Evolutionary conservation across 2,113 vertebrate genomes (phyloP).

Genomic region (Eubucco bourcierii): DNA sequence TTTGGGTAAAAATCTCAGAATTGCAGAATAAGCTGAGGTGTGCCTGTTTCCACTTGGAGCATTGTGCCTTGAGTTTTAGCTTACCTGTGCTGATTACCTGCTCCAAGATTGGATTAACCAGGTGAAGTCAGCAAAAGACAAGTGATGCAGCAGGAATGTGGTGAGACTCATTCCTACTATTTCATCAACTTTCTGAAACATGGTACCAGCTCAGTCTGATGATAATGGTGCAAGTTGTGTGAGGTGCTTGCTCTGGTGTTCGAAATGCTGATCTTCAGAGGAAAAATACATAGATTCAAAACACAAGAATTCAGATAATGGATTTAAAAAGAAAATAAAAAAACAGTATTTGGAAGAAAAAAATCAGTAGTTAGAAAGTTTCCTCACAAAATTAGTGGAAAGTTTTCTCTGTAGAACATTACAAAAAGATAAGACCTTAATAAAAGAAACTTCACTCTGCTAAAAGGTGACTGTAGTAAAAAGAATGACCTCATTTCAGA

Average conservation of each 20-base stretch:
- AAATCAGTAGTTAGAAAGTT: neutral
- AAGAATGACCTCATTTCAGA: conserved; percentile 31
- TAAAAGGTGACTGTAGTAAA: neutral
- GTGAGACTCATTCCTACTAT: neutral
- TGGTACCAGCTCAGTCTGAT: neutral
- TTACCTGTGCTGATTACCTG: neutral
- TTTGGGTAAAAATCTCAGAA: neutral
- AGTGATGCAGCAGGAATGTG: neutral
- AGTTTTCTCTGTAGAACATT: neutral
- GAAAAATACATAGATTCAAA: neutral
- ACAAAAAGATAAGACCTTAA: neutral
- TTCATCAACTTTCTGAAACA: neutral
- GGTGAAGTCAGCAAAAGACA: neutral
- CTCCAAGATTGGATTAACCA: neutral
- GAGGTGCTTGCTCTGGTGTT: neutral
- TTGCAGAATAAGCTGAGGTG: neutral
- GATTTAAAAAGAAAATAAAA: neutral
- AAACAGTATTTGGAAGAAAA: neutral
- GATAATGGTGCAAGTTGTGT: neutral
- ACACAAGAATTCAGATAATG: neutral
- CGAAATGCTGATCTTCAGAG: neutral
- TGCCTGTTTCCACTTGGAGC: neutral
- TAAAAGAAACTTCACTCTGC: neutral
- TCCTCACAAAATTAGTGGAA: neutral
- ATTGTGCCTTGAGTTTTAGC: neutral